Base-by-base conservation (phyloP, 2,113 vertebrate species). In the Patagioenas fasciata region DNA sequence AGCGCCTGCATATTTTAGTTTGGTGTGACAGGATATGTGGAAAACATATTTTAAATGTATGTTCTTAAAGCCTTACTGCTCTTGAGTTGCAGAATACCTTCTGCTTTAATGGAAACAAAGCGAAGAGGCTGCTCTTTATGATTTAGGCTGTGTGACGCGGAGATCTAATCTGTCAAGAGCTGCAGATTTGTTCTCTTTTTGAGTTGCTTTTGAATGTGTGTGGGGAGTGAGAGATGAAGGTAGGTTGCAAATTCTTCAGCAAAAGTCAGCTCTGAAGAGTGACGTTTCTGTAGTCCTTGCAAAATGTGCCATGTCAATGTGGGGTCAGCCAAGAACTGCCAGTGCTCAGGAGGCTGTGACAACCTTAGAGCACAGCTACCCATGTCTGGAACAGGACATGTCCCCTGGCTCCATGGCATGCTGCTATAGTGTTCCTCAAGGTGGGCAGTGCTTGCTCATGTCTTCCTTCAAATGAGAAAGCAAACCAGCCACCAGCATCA, bases 371-470 rank as follows among this genome's bases (percentile, higher is more conserved):
- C 15, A 28, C 14, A 56, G 69, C 34, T 54, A 10, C 29, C 15
- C 1, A 0, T 42, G 38, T 50, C 31, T 75, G 40, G 29, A 65
- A 25, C 3, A 36, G 29, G 29, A 74, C 1, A 1, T 32, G 13
- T 73, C 32, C 42, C 66, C 40, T 40, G 44, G n/a, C 48, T 40
- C 19, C 16, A 6, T 6, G n/a, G 9, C 29, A 14, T 6, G 9
- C n/a, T 73, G 38, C 44, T 4, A 4, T 7, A 21, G 25, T 25
- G 15, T 48, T 64, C 50, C 36, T 32, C 7, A 20, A 61, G 32
- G 21, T 29, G 24, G 12, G 8, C 40, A 47, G 20, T 15, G 14
- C 36, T 73, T 81, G 34, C 16, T 2, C 2, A 18, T 24, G 14
- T 53, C 40, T 38, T 14, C n/a, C n/a, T 91, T 80, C n/a, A 36